A percentile compares a stretch with the other conserved stretches of the same genome.
phyloP scores from a whole-genome alignment of 1,140 invertebrate species.

The Galleria mellonella region DNA sequence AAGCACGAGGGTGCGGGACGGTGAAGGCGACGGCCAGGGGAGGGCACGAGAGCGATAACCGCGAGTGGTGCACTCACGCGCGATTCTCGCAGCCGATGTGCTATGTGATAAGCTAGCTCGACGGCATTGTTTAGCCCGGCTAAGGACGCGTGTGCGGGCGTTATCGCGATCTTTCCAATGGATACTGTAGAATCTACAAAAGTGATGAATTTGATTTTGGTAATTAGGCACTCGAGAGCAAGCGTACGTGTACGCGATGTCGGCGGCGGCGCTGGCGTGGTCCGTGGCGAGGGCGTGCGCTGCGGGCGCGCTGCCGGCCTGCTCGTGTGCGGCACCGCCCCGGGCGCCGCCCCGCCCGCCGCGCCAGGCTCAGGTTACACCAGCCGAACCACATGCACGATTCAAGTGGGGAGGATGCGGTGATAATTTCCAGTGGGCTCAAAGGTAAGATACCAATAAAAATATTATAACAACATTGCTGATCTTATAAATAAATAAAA shows the following conservation, averaged over 20 bases:
- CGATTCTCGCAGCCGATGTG: conserved; percentile 34
- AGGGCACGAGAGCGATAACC: conserved; percentile 36
- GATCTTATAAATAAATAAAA: neutral
- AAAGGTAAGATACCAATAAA: too few relatives aligned
- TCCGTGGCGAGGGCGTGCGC: conserved; percentile 85
- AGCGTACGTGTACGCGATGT: conserved; percentile 87
- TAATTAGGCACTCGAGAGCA: conserved; percentile 81
- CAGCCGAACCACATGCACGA: conserved; percentile 48
- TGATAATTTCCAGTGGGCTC: conserved; percentile 86
- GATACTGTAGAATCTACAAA: conserved; percentile 19
- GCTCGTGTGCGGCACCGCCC: conserved; percentile 77
- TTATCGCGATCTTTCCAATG: conserved; percentile 34
- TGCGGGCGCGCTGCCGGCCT: conserved; percentile 79
- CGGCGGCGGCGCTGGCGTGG: conserved; percentile 84
- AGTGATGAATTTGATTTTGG: conserved; percentile 22
- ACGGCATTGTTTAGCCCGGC: conserved; percentile 32
- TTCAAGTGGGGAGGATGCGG: conserved; percentile 93
- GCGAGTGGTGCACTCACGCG: conserved; percentile 44
- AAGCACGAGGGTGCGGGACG: conserved; percentile 28
- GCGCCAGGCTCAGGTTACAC: conserved; percentile 37
- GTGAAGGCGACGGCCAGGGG: conserved; percentile 18
- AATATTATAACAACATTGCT: neutral
- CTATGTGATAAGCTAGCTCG: conserved; percentile 36
- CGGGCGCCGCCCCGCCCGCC: conserved; percentile 67
- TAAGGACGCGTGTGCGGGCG: conserved; percentile 35